A percentile compares a stretch with the other conserved stretches of the same genome.
phyloP scores from a whole-genome alignment of 2,797 vertebrate species.

The Sebastes reedi region DNA sequence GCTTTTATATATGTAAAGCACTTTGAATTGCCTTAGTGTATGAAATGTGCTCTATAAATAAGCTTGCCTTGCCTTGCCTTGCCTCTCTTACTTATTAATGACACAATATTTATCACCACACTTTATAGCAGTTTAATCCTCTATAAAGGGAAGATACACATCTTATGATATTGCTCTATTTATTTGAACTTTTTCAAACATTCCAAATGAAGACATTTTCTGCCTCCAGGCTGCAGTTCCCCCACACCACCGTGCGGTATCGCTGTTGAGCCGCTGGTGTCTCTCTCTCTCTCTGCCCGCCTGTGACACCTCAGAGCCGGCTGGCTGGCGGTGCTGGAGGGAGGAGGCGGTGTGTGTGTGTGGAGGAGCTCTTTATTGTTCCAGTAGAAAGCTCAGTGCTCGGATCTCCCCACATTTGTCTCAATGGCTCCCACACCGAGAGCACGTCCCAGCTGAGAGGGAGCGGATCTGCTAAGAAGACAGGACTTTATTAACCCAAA shows the following conservation, averaged over 20 bases:
- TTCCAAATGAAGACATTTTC: neutral
- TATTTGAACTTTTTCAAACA: neutral
- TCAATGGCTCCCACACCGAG: slow-evolving; percentile 62
- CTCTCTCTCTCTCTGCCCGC: slow-evolving; percentile 1
- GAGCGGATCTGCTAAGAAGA: slow-evolving; percentile 14
- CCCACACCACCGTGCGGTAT: neutral
- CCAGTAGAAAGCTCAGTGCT: slow-evolving; percentile 44
- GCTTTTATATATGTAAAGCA: too few species aligned
- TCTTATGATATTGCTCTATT: too few species aligned
- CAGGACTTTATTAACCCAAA: neutral
- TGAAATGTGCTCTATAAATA: too few species aligned
- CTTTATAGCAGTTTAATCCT: too few species aligned
- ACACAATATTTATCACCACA: too few species aligned
- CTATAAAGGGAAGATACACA: too few species aligned
- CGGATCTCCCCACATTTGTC: slow-evolving; percentile 49
- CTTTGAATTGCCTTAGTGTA: too few species aligned
- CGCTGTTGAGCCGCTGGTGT: neutral
- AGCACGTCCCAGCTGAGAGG: slow-evolving; percentile 70
- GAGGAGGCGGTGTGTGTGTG: slow-evolving; percentile 27
- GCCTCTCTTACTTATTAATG: too few species aligned
- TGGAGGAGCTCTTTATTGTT: slow-evolving; percentile 66
- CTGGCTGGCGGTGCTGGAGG: slow-evolving; percentile 45
- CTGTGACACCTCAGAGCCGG: slow-evolving; percentile 15
- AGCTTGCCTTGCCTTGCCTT: too few species aligned
- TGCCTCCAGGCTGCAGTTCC: neutral